Percentiles rank a stretch among this genome's conserved stretches.
phyloP scores from a whole-genome alignment of 2,113 vertebrate genomes.

The Anoplopoma fimbria region DNA sequence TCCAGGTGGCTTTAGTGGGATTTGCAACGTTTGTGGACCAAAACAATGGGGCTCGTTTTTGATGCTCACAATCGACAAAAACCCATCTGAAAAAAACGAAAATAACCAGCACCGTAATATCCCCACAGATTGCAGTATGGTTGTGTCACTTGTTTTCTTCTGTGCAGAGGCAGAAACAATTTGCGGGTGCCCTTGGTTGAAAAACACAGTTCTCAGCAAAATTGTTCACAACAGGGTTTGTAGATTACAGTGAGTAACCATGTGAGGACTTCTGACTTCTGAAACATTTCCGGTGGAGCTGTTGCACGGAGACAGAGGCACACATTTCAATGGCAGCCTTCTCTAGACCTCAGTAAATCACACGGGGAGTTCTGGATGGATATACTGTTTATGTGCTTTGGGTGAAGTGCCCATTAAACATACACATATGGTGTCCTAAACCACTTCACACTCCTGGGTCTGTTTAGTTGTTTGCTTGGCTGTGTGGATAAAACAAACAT shows the following conservation, averaged over 20 bases:
- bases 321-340: not conserved
- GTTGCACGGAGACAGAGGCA: not conserved
- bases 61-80: not conserved
- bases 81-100: not conserved
- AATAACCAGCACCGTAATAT: not conserved
- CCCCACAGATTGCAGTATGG: not conserved
- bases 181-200: not conserved
- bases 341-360: not conserved
- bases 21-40: not conserved
- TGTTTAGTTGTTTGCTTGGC: constrained; percentile 19
- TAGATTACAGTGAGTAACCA: not conserved
- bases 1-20: not conserved
- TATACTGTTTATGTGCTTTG: not conserved
- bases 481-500: constrained; percentile 11
- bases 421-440: not conserved
- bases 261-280: not conserved
- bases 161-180: not conserved
- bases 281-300: not conserved
- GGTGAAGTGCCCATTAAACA: constrained; percentile 3
- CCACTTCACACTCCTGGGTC: constrained; percentile 1
- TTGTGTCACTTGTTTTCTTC: not conserved
- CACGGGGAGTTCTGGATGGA: not conserved
- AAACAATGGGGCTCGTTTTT: not conserved
- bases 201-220: not conserved
- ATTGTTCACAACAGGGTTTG: not conserved